Evolutionary conservation across 2,113 vertebrate species (phyloP), one percentile per base, ranked within the genome.

Genomic region (Ia io): DNA sequence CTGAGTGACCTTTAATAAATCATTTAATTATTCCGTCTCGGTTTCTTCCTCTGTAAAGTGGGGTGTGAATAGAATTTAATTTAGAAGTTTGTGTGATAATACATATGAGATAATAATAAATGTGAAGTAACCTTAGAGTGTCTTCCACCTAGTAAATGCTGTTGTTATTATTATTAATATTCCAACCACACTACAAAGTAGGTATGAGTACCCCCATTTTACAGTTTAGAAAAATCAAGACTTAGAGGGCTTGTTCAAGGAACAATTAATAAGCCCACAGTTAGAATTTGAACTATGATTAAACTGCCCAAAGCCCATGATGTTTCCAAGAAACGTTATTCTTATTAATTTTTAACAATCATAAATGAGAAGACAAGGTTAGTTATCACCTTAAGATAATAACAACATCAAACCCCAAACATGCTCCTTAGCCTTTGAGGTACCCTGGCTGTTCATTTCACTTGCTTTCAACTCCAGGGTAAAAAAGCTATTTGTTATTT

Each of bases 391-490:
- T 30, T 74, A 91, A 91, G 87, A 84, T 84, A 78, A 69, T 69
- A 92, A 82, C 56, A 89, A 7, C 32, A 91, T 71, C 85, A 76
- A 92, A 56, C 16, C 53, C 65, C 35, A 87, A 71, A 56, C 28
- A 79, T 47, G 4, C 28, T 91, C 69, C 51, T 84, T 77, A 70
- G 63, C 51, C 49, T 37, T 73, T 88, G 40, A 53, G 30, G n/a
- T 61, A 61, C 71, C 12, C 73, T 77, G 61, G 44, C 35, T 86
- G 49, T 59, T 96, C 84, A 90, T 88, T 87, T 40, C 25, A 37
- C 25, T 80, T 4, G 0, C 93, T 97, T 95, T 96, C 51, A 93
- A 96, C 71, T 82, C 76, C 59, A 56, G 37, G 40, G 49, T 70
- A 93, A 86, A 87, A 49, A 35, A 83, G 40, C 37, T 80, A 0